Base-by-base conservation (phyloP, 2,888 invertebrate species). In the Gerris lacustris region DNA sequence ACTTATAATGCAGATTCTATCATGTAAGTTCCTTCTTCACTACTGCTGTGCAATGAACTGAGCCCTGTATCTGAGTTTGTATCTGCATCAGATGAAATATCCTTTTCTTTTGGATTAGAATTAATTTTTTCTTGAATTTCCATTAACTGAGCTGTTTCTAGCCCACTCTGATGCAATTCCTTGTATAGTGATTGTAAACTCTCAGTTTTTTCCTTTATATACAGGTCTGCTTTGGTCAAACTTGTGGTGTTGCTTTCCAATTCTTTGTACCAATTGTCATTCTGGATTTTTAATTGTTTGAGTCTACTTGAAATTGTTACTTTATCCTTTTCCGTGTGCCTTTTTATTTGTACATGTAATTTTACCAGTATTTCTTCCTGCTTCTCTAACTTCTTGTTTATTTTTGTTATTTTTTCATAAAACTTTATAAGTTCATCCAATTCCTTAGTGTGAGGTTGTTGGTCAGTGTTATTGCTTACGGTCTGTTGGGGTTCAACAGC, bases 321-420 rank as follows among this genome's bases (percentile, higher is more conserved):
- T 6, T 72, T 70, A 43, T 72, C 73, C 64, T 73, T 67, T 69
- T 74, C 74, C 62, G 72, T 71, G 44, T 73, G 71, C n/a, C 75
- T 69, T 71, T 74, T 73, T 1, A 76, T 67, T 63, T 73, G 74
- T 5, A 86, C 84, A 47, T 86, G 85, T 63, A 92, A 79, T 75
- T 89, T 83, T 5, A 89, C 86, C 5, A 91, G 82, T 71, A 86
- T 81, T 78, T 90, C 89, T 78, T 91, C 90, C 79, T 91, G 90
- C 71, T 86, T 83, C 72, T 90, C 86, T 71, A 92, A 80, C 77
- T 86, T 84, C 78, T 89, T 88, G 79, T 91, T 91, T 44, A 91
- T 82, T 69, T 87, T 86, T 44, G 88, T 85, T 68, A 91, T 84
- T 79, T 86, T 88, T 77, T 91, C 91, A 76, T 89, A 82, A 75